phyloP scores from a whole-genome alignment of 1,140 invertebrate genomes.

The Lepidurus packardi region DNA sequence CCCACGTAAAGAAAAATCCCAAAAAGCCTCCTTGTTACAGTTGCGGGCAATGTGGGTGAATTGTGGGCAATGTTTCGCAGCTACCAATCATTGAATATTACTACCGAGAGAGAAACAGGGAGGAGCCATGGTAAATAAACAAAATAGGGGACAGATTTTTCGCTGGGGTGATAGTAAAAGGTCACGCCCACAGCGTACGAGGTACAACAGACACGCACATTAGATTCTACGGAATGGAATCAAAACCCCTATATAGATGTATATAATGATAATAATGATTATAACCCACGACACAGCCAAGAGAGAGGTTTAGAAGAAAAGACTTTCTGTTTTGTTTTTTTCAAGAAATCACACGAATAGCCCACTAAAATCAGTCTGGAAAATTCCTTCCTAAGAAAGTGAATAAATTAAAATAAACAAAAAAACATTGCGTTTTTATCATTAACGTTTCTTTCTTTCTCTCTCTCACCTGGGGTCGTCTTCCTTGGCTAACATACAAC shows the following conservation, averaged over 20 bases:
- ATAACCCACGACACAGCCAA: neutral
- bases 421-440: neutral
- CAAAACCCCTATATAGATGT: slow-evolving; percentile 19
- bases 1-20: neutral
- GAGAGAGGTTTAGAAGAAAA: neutral
- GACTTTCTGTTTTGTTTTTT: neutral
- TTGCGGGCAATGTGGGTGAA: no score
- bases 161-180: neutral
- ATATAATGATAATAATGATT: slow-evolving; percentile 6
- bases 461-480: neutral
- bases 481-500: neutral
- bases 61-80: no score
- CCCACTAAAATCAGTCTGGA: neutral
- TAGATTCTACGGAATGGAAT: slow-evolving; percentile 8
- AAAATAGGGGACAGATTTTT: neutral
- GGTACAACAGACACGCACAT: neutral
- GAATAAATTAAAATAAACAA: neutral
- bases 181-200: neutral
- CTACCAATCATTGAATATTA: no score
- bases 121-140: neutral
- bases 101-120: neutral
- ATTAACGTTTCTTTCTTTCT: neutral
- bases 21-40: neutral
- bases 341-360: no score
- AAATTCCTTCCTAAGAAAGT: neutral